These are phyloP conservation scores for Hydropsyche betteni DNA, from an alignment of 2,888 invertebrate species.

Conservation along the genomic window DNA sequence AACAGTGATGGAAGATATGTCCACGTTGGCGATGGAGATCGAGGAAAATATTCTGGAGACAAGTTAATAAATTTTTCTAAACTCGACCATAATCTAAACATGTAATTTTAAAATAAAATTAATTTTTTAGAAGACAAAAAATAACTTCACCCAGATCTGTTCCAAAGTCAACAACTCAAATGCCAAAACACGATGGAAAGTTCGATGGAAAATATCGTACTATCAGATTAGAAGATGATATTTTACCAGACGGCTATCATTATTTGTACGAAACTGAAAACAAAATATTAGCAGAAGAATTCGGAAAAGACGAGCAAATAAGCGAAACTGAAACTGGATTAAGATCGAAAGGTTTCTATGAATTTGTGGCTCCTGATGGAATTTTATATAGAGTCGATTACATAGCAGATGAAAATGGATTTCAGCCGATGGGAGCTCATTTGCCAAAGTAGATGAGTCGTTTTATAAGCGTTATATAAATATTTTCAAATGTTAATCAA, in stretches of 20 bases:
- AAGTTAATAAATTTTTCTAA: neutral
- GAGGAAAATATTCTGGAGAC: conserved; percentile 51
- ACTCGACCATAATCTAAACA: too few relatives aligned
- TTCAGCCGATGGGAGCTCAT: conserved; percentile 66
- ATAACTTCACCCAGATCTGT: neutral
- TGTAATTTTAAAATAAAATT: too few relatives aligned
- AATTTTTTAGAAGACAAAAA: too few relatives aligned
- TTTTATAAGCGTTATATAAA: neutral
- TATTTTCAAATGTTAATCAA: neutral
- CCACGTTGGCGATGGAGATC: conserved; percentile 54
- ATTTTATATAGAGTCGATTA: conserved; percentile 68
- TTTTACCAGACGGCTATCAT: conserved; percentile 67
- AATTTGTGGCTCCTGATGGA: conserved; percentile 73
- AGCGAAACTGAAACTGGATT: conserved; percentile 67
- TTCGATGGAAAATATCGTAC: conserved; percentile 63
- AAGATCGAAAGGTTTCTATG: conserved; percentile 71
- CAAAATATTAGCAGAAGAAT: conserved; percentile 71
- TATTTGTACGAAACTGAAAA: conserved; percentile 72
- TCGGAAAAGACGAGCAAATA: conserved; percentile 68
- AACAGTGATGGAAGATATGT: conserved; percentile 52
- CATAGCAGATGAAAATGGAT: conserved; percentile 71
- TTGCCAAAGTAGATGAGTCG: conserved; percentile 55
- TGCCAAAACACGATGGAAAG: conserved; percentile 53
- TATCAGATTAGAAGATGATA: conserved; percentile 64
- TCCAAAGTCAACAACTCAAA: neutral